Percentiles rank a stretch among this genome's conserved stretches.
Conservation (phyloP, 1,140 invertebrate genomes). For the Drosophila gunungcola region DNA sequence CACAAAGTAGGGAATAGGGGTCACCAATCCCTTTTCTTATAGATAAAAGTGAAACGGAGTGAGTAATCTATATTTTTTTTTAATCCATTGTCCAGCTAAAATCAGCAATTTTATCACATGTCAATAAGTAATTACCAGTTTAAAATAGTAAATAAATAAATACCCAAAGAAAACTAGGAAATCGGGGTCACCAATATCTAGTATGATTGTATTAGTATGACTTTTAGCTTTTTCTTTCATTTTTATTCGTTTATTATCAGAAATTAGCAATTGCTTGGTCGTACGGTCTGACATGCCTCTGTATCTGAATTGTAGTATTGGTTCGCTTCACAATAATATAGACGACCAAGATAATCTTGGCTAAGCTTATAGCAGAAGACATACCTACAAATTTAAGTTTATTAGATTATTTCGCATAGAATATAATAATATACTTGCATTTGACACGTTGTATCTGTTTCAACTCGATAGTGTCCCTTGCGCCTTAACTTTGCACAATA, state of each 20-base stretch:
- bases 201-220: too few species aligned
- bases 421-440: conserved; percentile 34
- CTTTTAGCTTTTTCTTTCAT: too few species aligned
- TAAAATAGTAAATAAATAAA: too few species aligned
- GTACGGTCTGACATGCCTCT: conserved; percentile 27
- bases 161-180: too few species aligned
- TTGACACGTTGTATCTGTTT: conserved; percentile 54
- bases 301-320: conserved; percentile 55
- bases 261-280: conserved; percentile 53
- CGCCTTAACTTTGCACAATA: conserved; percentile 40
- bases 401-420: background rate
- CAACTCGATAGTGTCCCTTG: conserved; percentile 48
- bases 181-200: too few species aligned
- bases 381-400: conserved; percentile 42
- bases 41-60: too few species aligned
- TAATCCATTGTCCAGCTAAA: too few species aligned
- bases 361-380: conserved; percentile 59
- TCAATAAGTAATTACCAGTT: too few species aligned
- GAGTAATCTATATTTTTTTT: too few species aligned
- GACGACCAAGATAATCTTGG: conserved; percentile 57
- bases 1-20: too few species aligned
- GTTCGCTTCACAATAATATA: conserved; percentile 52
- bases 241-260: background rate
- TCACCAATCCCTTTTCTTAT: too few species aligned
- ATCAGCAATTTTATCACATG: too few species aligned